Base-by-base conservation (phyloP, 2,797 vertebrate species). In the Glyptemys insculpta region DNA sequence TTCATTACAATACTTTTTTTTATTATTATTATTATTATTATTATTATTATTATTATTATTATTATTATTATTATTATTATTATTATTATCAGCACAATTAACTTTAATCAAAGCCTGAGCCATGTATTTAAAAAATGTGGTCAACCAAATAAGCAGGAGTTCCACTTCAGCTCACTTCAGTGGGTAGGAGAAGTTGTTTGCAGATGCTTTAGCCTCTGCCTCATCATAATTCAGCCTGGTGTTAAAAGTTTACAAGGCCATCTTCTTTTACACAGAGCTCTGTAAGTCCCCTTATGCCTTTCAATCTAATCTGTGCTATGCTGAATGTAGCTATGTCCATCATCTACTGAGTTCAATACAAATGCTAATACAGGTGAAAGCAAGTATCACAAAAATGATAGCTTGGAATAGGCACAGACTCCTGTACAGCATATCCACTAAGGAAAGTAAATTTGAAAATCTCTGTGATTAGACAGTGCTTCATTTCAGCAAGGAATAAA, bases 81-180 rank as follows among this genome's bases (percentile, higher is more conserved):
- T 49, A n/a, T 65, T 82, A 50, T 88, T 85, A 79, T 57, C 10
- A 54, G 49, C 65, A 90, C 29, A 76, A 88, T 84, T 62, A 90
- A 79, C 23, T n/a, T 62, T n/a, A 80, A 86, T 80, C 76, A 93
- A 79, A 86, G 88, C 88, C 25, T 81, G 54, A 54, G 2, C n/a
- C 88, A 79, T 85, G 49, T 78, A 68, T 93, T 74, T 91, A 83
- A 83, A 85, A 94, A 91, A 12, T 6, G 41, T 31, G 86, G 47
- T 82, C 74, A 95, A 19, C 27, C 53, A 80, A 87, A 91, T n/a
- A 79, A 93, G 23, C 12, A 78, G 4, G 76, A 95, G 31, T 53
- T 83, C 14, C 29, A 79, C 41, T 94, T 81, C 88, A 92, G 34
- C 87, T 94, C 88, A 86, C 68, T 92, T 21, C 25, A 78, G 49